These are phyloP conservation scores for Hippocampus zosterae DNA, from an alignment of 2,113 vertebrate genomes.

Conservation along the genomic window DNA sequence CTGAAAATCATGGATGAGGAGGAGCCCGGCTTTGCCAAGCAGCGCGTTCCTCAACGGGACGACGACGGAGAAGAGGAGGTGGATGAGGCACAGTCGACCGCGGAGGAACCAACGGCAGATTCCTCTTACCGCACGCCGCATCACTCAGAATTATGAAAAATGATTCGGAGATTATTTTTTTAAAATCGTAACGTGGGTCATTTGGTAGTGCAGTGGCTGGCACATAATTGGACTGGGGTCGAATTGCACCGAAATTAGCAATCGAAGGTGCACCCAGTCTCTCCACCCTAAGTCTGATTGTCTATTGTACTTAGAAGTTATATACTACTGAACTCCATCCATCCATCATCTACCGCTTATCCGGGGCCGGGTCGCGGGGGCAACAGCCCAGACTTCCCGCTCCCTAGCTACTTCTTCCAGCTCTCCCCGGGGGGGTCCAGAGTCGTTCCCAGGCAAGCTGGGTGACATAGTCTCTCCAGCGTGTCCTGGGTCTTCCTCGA, in stretches of 20 bases:
- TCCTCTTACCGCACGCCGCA: constrained; percentile 8
- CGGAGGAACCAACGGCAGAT: constrained; percentile 19
- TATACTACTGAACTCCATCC: too few species aligned
- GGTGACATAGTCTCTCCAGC: too few species aligned
- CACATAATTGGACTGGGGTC: not conserved
- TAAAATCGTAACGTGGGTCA: not conserved
- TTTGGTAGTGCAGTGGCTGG: not conserved
- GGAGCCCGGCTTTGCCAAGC: constrained; percentile 43
- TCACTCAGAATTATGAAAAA: constrained; percentile 65
- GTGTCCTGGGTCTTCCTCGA: too few species aligned
- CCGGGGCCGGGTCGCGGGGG: too few species aligned
- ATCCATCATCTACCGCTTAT: too few species aligned
- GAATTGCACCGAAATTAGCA: not conserved
- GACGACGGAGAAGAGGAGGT: constrained; percentile 3
- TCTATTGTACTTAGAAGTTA: too few species aligned
- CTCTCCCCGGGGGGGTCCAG: too few species aligned
- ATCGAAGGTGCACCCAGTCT: not conserved
- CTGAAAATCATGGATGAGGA: constrained; percentile 81
- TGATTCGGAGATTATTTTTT: not conserved
- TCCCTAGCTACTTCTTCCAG: too few species aligned
- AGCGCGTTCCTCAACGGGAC: constrained; percentile 28
- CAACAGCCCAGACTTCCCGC: too few species aligned
- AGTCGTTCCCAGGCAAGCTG: too few species aligned
- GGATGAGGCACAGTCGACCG: constrained; percentile 12
- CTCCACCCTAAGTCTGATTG: not conserved